Conservation (phyloP, 2,888 invertebrate genomes). For the Brachyptera risi region DNA sequence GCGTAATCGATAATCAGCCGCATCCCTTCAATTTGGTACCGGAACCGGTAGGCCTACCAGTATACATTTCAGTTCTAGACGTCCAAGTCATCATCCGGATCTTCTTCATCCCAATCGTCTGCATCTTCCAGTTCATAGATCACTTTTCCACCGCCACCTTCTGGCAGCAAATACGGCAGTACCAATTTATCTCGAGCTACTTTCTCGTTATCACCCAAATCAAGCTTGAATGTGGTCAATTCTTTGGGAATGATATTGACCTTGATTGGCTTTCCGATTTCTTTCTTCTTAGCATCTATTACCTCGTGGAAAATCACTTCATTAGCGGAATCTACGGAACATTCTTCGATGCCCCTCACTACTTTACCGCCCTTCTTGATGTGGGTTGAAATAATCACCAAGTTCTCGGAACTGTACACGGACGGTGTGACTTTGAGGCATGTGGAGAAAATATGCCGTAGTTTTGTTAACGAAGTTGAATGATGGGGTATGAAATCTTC, state of each 20-base stretch:
- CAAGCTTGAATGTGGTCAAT: constrained; percentile 61
- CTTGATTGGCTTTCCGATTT: not conserved
- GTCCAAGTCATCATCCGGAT: constrained; percentile 81
- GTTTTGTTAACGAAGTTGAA: too few relatives aligned
- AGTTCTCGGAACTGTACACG: not conserved
- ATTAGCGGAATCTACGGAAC: not conserved
- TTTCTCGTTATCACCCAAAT: constrained; percentile 58
- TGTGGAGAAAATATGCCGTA: not conserved
- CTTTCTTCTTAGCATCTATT: not conserved
- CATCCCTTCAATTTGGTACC: too few relatives aligned
- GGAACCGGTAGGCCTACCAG: too few relatives aligned
- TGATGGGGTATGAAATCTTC: not conserved
- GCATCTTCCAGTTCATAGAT: constrained; percentile 71
- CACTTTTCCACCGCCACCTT: constrained; percentile 58
- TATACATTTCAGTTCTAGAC: too few relatives aligned
- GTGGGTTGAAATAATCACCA: not conserved
- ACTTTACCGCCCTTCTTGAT: not conserved
- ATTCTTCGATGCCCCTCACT: not conserved
- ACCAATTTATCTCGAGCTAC: constrained; percentile 55
- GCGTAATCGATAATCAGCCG: too few relatives aligned
- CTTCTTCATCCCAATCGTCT: constrained; percentile 83
- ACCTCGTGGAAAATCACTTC: not conserved
- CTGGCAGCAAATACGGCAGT: constrained; percentile 53
- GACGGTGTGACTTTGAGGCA: not conserved
- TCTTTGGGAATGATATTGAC: constrained; percentile 41